Evolutionary conservation across 2,797 vertebrate genomes (phyloP).

Genomic region (Podarcis lilfordi): DNA sequence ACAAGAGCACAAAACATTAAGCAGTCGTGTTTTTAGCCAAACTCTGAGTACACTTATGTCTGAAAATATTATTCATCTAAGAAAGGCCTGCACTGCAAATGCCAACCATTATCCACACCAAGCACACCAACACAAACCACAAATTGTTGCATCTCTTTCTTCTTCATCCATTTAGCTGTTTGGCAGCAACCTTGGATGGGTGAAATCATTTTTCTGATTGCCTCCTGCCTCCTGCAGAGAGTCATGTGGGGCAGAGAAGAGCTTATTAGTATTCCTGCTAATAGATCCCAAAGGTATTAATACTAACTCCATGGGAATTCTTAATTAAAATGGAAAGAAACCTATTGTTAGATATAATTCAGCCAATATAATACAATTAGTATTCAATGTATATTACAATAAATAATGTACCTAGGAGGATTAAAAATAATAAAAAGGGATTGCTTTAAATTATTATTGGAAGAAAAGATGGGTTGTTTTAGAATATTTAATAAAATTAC

Average conservation of each 20-base stretch:
- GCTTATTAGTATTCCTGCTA: conserved; percentile 67
- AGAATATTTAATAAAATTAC: conserved; percentile 62
- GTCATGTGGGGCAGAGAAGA: conserved; percentile 48
- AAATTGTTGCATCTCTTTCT: neutral
- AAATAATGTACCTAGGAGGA: conserved; percentile 75
- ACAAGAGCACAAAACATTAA: neutral
- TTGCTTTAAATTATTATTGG: conserved; percentile 73
- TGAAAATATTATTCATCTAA: neutral
- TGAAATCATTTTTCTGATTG: conserved; percentile 37
- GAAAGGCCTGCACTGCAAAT: neutral
- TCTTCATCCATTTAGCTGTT: conserved; percentile 1
- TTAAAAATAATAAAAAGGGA: conserved; percentile 73
- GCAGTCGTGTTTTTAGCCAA: neutral
- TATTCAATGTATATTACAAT: conserved; percentile 74
- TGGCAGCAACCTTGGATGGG: conserved; percentile 17
- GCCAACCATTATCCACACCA: neutral
- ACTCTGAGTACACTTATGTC: neutral
- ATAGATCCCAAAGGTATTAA: conserved; percentile 73
- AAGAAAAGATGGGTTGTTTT: conserved; percentile 64
- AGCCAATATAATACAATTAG: conserved; percentile 70
- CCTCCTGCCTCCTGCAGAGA: conserved; percentile 42
- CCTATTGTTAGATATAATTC: conserved; percentile 69
- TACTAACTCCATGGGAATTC: conserved; percentile 74
- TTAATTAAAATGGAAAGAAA: conserved; percentile 74
- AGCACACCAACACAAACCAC: neutral